Percentiles rank a stretch among this genome's conserved stretches.
Conservation (phyloP, 35 echinoderm and acorn worm species). For the Hemicentrotus pulcherrimus region DNA sequence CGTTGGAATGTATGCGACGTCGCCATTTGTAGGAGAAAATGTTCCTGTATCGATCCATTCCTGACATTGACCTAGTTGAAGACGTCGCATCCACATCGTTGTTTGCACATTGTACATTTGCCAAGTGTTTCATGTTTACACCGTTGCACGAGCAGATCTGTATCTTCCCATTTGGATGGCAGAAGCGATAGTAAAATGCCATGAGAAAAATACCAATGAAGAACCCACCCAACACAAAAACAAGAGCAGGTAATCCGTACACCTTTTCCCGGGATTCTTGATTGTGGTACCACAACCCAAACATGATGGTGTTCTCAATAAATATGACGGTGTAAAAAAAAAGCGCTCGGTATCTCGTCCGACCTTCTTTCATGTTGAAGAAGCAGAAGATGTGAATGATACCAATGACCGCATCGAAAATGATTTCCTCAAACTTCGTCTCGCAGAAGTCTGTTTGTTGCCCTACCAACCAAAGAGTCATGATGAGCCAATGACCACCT, state of each 20-base stretch:
- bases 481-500: conserved; percentile 74
- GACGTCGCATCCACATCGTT: not conserved
- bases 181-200: conserved; percentile 73
- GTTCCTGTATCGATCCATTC: not conserved
- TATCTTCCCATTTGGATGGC: conserved; percentile 70
- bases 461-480: conserved; percentile 82
- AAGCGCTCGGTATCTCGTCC: conserved; percentile 63
- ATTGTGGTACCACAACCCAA: conserved; percentile 82
- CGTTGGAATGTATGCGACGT: not conserved
- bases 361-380: conserved; percentile 97
- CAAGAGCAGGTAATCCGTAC: conserved; percentile 71
- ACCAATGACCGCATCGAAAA: conserved; percentile 93
- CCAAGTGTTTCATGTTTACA: not conserved
- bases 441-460: conserved; percentile 83
- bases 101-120: too few species aligned
- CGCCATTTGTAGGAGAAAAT: conserved; percentile 20
- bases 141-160: not conserved
- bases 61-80: not conserved
- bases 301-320: conserved; percentile 84
- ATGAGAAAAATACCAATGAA: conserved; percentile 81
- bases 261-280: conserved; percentile 37
- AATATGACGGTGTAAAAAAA: conserved; percentile 80
- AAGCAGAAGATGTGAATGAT: too few species aligned
- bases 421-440: conserved; percentile 69
- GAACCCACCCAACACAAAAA: conserved; percentile 95